Percentiles rank a stretch among this genome's conserved stretches.
Conservation (phyloP, 2,113 vertebrate species). For the Eonycteris spelaea region DNA sequence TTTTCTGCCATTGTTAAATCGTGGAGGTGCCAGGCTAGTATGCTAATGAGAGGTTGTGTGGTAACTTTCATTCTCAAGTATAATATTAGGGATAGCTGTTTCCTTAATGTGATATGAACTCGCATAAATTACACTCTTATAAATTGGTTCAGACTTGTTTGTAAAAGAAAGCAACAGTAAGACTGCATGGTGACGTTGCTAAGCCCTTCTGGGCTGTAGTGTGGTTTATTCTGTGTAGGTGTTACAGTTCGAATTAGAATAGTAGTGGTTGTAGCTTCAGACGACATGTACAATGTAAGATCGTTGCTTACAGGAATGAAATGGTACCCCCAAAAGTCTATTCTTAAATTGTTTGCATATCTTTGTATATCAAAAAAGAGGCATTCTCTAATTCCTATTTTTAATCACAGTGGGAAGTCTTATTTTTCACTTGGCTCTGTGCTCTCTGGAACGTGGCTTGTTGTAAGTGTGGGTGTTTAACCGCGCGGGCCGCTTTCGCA, state of each 20-base stretch:
- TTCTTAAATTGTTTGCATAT: not conserved
- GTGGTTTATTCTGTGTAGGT: not conserved
- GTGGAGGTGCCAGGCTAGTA: not conserved
- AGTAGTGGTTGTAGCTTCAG: constrained; percentile 65
- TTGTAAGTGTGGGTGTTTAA: not conserved
- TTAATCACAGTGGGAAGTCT: not conserved
- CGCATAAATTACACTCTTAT: not conserved
- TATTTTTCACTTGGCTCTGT: not conserved
- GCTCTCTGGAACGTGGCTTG: not conserved
- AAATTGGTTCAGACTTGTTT: not conserved
- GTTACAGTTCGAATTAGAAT: constrained; percentile 17
- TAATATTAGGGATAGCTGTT: not conserved
- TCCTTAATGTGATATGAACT: not conserved
- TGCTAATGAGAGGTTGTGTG: not conserved
- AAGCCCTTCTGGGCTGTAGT: not conserved
- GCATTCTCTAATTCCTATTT: not conserved
- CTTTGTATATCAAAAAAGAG: not conserved
- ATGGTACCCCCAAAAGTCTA: not conserved
- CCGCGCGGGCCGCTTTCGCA: not conserved
- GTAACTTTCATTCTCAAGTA: not conserved
- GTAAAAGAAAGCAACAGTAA: not conserved
- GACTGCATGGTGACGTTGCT: not conserved
- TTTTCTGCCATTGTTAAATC: not conserved
- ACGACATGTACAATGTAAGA: constrained; percentile 34
- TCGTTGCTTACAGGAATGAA: constrained; percentile 73